These are phyloP conservation scores for Catostomus latipinnis DNA, from an alignment of 2,797 vertebrate genomes.

Conservation along the genomic window DNA sequence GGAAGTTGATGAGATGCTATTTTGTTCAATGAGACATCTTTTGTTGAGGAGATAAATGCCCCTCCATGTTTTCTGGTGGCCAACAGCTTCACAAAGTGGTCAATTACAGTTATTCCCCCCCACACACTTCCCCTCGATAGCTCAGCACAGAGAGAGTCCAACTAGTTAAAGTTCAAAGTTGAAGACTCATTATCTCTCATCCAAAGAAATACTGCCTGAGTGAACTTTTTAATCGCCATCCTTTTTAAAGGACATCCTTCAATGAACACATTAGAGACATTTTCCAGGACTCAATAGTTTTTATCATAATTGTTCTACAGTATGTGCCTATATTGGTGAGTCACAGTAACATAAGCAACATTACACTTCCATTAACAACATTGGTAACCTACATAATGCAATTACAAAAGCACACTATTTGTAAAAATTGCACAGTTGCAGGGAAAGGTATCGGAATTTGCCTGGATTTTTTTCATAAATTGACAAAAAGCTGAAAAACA, in stretches of 20 bases:
- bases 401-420: no score
- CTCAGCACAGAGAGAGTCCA: conserved; percentile 39
- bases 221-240: conserved; percentile 6
- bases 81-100: conserved; percentile 49
- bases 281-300: not conserved
- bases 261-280: conserved; percentile 22
- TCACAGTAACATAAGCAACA: not conserved
- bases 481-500: no score
- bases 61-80: conserved; percentile 42
- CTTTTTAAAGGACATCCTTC: conserved; percentile 40
- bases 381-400: no score
- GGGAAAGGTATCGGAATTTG: no score
- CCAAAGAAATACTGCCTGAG: conserved; percentile 8
- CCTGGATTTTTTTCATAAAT: no score
- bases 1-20: conserved; percentile 50
- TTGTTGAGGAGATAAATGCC: conserved; percentile 57
- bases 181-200: conserved; percentile 51
- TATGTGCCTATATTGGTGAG: not conserved
- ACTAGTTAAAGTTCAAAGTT: conserved; percentile 52
- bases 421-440: no score
- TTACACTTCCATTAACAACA: not conserved
- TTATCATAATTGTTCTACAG: not conserved
- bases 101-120: conserved; percentile 53
- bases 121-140: conserved; percentile 8
- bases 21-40: conserved; percentile 52